Conservation (phyloP, 2,113 vertebrate species). For the Grammomys dolichurus region DNA sequence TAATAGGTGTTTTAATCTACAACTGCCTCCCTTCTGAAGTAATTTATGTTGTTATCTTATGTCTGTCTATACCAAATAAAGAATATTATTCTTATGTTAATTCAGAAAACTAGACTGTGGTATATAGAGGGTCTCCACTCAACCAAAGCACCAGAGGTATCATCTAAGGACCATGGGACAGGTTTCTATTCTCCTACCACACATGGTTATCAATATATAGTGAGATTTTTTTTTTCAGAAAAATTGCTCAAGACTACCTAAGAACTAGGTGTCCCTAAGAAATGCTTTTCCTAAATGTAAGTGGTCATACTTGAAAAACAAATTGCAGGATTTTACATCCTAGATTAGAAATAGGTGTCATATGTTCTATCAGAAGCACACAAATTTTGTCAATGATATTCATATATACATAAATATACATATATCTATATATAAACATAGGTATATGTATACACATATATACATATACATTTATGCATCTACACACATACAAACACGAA, state of each 20-base stretch:
- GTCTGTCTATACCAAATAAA: neutral
- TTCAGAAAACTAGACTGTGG: neutral
- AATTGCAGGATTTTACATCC: neutral
- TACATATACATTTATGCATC: too few species aligned
- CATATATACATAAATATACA: too few species aligned
- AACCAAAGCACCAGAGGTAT: neutral
- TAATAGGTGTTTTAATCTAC: neutral
- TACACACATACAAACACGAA: too few species aligned
- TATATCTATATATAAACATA: too few species aligned
- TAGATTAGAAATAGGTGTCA: neutral
- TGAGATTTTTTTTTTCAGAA: neutral
- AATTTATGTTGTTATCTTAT: neutral
- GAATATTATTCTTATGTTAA: neutral
- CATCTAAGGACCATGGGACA: neutral
- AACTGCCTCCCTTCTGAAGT: neutral
- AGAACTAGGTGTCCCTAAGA: neutral
- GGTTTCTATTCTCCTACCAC: neutral
- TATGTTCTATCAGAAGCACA: neutral
- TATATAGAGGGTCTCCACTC: neutral
- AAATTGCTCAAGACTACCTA: neutral
- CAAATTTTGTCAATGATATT: neutral
- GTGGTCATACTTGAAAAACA: neutral
- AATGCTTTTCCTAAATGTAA: slow-evolving; percentile 7
- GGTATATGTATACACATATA: too few species aligned
- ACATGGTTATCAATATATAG: slow-evolving; percentile 10